These are phyloP conservation scores for Myanophis thanlyinensis DNA, from an alignment of 2,113 vertebrate genomes.

Conservation along the genomic window DNA sequence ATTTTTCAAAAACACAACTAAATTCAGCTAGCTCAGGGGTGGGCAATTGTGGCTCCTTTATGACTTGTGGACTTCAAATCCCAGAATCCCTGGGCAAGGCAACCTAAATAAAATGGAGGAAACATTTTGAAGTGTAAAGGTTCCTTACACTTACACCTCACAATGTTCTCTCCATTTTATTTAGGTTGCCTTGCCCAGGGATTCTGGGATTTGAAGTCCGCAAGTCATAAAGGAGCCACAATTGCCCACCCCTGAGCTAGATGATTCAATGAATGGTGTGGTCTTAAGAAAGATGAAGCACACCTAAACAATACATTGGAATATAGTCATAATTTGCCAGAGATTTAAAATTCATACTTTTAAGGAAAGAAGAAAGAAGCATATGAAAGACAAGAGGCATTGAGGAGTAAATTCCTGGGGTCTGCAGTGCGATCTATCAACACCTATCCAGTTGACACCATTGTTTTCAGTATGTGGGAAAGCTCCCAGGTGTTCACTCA, in stretches of 20 bases:
- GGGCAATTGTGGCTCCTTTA: too few species aligned
- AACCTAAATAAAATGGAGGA: too few species aligned
- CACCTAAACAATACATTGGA: neutral
- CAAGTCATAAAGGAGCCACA: too few species aligned
- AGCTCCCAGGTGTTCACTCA: neutral
- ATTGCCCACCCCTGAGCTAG: too few species aligned
- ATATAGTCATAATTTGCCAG: neutral
- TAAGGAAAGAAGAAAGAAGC: neutral
- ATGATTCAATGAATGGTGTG: neutral
- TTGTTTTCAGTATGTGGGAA: neutral
- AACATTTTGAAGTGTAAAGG: too few species aligned
- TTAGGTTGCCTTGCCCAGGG: too few species aligned
- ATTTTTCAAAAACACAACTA: neutral
- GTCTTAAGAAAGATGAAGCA: neutral
- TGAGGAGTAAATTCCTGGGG: neutral
- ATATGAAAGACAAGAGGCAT: neutral
- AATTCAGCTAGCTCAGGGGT: too few species aligned
- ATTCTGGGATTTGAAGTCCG: too few species aligned
- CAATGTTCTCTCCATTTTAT: too few species aligned
- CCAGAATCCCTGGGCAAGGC: too few species aligned
- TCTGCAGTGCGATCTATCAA: neutral
- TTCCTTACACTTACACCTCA: too few species aligned
- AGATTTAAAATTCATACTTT: neutral
- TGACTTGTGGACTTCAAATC: too few species aligned
- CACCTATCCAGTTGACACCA: neutral